phyloP scores from a whole-genome alignment of 2,888 invertebrate species.

The Lypha dubia region DNA sequence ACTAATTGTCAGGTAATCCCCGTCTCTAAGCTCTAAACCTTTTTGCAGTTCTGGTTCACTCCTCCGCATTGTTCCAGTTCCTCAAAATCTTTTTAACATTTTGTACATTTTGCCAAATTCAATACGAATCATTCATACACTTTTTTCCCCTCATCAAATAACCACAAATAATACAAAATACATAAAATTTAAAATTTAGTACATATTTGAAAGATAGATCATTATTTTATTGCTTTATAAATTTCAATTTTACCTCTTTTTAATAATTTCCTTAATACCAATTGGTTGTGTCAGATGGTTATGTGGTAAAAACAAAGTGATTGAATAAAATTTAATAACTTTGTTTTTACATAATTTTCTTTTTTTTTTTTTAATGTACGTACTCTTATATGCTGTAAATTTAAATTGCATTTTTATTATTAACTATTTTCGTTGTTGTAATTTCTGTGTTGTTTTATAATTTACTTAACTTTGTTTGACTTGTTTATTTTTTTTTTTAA shows the following conservation, averaged over 20 bases:
- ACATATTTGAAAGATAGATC: conserved; percentile 23
- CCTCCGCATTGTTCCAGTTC: conserved; percentile 10
- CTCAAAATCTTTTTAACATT: neutral
- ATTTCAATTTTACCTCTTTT: conserved; percentile 21
- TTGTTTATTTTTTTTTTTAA: conserved; percentile 48
- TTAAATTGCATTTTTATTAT: conserved; percentile 60
- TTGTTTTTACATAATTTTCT: conserved; percentile 25
- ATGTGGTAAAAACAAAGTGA: neutral
- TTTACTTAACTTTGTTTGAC: conserved; percentile 42
- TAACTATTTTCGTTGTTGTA: conserved; percentile 63
- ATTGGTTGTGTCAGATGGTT: conserved; percentile 5
- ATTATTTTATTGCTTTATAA: conserved; percentile 32
- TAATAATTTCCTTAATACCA: conserved; percentile 12
- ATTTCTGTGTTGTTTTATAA: conserved; percentile 57
- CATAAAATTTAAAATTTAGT: conserved; percentile 17
- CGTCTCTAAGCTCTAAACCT: conserved; percentile 5
- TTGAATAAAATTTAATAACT: conserved; percentile 14
- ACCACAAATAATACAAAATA: conserved; percentile 18
- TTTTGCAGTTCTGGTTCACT: neutral
- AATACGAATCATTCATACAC: conserved; percentile 14
- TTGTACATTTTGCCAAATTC: conserved; percentile 23
- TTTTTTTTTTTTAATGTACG: conserved; percentile 22
- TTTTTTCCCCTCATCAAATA: conserved; percentile 41
- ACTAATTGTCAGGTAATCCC: conserved; percentile 10
- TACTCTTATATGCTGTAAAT: conserved; percentile 61